These are phyloP conservation scores for Oceanodroma leucorhoa DNA, from an alignment of 2,797 vertebrate genomes.

Conservation along the genomic window DNA sequence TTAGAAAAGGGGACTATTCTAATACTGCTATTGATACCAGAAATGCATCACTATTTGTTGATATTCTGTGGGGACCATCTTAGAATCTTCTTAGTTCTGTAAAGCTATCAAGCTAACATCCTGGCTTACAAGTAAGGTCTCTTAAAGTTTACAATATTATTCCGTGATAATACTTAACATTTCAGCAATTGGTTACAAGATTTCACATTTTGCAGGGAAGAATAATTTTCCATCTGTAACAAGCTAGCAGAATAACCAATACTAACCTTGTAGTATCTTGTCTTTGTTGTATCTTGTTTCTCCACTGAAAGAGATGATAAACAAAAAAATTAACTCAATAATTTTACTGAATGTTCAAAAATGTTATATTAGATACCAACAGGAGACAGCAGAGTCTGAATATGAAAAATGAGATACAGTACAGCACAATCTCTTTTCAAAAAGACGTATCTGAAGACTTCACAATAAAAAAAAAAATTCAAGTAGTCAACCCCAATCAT, in stretches of 20 bases:
- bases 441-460: not conserved
- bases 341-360: not conserved
- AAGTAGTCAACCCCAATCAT: not conserved
- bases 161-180: not conserved
- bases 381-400: not conserved
- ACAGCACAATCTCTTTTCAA: not conserved
- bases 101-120: not conserved
- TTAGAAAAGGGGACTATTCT: not conserved
- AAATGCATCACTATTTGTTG: not conserved
- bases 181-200: not conserved
- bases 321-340: not conserved
- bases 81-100: not conserved
- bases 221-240: not conserved
- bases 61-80: not conserved
- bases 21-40: not conserved
- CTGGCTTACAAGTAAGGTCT: not conserved
- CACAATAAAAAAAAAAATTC: not conserved
- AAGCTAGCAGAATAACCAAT: not conserved
- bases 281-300: slow-evolving; percentile 92
- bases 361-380: not conserved
- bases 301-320: slow-evolving; percentile 79
- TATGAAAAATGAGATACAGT: not conserved
- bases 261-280: slow-evolving; percentile 89
- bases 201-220: not conserved
- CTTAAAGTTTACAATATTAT: not conserved